phyloP scores from a whole-genome alignment of 2,888 invertebrate genomes.

The Nycteola revayana region DNA sequence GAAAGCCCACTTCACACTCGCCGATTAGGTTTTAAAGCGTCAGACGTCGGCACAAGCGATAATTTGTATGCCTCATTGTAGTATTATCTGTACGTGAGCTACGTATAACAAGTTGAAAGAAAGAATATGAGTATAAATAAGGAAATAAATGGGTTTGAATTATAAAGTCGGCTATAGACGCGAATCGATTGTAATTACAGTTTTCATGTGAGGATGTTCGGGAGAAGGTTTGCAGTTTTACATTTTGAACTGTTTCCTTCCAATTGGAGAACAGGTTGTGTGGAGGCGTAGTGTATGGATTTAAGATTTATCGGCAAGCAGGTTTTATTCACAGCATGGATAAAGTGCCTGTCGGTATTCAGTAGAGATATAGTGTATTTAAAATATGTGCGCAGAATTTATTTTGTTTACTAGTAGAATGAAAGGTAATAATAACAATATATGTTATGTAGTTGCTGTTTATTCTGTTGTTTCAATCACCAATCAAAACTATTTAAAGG shows the following conservation, averaged over 20 bases:
- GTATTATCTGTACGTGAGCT: slow-evolving; percentile 76
- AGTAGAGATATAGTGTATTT: too few relatives aligned
- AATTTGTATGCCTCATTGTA: slow-evolving; percentile 80
- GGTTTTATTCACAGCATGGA: slow-evolving; percentile 19
- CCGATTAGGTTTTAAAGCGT: slow-evolving; percentile 50
- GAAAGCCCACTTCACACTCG: slow-evolving; percentile 30
- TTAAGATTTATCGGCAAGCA: slow-evolving; percentile 19
- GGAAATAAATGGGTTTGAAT: slow-evolving; percentile 66
- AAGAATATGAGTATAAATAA: slow-evolving; percentile 60
- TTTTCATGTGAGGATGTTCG: slow-evolving; percentile 34
- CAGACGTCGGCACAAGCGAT: slow-evolving; percentile 71
- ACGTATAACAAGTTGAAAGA: slow-evolving; percentile 69
- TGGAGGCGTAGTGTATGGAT: slow-evolving; percentile 15
- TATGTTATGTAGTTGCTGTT: too few relatives aligned
- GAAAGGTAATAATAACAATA: too few relatives aligned
- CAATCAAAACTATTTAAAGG: too few relatives aligned
- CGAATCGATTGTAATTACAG: slow-evolving; percentile 55
- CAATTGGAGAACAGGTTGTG: slow-evolving; percentile 26
- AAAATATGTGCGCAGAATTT: too few relatives aligned
- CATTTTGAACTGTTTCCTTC: slow-evolving; percentile 17
- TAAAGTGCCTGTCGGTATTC: slow-evolving; percentile 18
- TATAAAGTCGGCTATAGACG: slow-evolving; percentile 48
- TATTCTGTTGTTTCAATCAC: too few relatives aligned
- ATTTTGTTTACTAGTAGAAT: too few relatives aligned
- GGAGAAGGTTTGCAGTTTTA: slow-evolving; percentile 26